phyloP scores from a whole-genome alignment of 1,140 invertebrate species.

The Drosophila melanogaster region DNA sequence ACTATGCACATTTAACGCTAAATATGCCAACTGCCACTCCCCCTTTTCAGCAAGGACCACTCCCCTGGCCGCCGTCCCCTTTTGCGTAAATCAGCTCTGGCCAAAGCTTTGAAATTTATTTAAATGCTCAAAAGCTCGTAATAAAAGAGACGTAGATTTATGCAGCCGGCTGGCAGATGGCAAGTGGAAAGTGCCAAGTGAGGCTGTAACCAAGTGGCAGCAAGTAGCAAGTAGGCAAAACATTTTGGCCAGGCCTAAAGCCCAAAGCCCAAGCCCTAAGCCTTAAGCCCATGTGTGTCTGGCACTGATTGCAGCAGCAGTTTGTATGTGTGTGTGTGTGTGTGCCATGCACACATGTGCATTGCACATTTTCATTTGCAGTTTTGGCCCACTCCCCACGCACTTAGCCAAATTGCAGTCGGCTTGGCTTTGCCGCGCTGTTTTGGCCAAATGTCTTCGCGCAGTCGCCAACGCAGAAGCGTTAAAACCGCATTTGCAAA shows the following conservation, averaged over 20 bases:
- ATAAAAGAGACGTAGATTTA: constrained; percentile 77
- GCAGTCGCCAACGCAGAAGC: constrained; percentile 66
- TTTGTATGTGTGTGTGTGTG: background rate
- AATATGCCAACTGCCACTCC: constrained; percentile 47
- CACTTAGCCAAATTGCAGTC: constrained; percentile 80
- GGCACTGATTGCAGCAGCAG: constrained; percentile 66
- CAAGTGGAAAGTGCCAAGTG: constrained; percentile 60
- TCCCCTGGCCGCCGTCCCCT: background rate
- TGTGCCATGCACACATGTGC: constrained; percentile 3
- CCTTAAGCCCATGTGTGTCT: constrained; percentile 42
- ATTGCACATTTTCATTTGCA: constrained; percentile 70
- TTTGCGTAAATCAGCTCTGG: constrained; percentile 72
- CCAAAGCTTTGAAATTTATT: constrained; percentile 78
- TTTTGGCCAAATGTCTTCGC: constrained; percentile 74
- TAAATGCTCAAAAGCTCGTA: constrained; percentile 80
- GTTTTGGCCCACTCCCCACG: constrained; percentile 43
- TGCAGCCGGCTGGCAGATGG: constrained; percentile 62
- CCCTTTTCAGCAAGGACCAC: background rate
- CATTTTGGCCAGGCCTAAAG: constrained; percentile 67
- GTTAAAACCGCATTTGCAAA: constrained; percentile 79
- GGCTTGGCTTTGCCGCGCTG: constrained; percentile 52
- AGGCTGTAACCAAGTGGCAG: constrained; percentile 21
- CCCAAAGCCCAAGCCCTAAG: constrained; percentile 52
- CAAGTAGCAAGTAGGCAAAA: constrained; percentile 51
- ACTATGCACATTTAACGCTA: constrained; percentile 74